Evolutionary conservation across 2,113 vertebrate species (phyloP).

Genomic region (Hippocampus zosterae): DNA sequence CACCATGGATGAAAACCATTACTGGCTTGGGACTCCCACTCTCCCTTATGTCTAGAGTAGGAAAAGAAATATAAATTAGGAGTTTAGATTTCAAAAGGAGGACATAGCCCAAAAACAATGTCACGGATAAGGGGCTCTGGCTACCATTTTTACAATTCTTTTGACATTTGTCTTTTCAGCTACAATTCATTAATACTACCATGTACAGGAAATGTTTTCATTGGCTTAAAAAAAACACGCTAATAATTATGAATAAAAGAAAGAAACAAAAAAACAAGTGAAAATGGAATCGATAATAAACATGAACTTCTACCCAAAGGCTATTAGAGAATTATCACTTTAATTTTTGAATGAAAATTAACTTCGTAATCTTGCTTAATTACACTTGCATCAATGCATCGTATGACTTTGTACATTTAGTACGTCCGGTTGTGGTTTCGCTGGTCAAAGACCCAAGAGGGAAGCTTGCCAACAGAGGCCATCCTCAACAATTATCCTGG

Average conservation of each 20-base stretch:
- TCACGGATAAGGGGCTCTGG: not conserved
- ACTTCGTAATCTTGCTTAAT: no score
- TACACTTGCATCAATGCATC: no score
- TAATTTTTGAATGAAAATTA: not conserved
- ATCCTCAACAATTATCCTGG: no score
- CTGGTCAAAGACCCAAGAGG: no score
- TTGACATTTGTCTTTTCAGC: no score
- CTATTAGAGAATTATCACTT: not conserved
- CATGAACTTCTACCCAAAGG: not conserved
- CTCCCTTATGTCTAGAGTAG: constrained; percentile 91
- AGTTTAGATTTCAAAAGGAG: constrained; percentile 70
- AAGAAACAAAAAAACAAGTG: not conserved
- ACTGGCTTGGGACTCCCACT: constrained; percentile 98
- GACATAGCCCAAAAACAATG: constrained; percentile 45
- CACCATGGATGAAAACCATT: constrained; percentile 99
- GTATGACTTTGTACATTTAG: no score
- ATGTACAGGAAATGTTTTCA: not conserved
- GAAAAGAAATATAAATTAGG: constrained; percentile 36
- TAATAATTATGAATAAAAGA: not conserved
- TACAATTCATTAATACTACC: not conserved
- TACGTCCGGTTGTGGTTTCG: no score
- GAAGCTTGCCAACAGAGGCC: no score
- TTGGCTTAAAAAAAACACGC: not conserved
- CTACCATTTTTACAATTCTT: not conserved
- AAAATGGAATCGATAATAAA: not conserved